These are phyloP conservation scores for Anarsia innoxiella DNA, from an alignment of 2,888 invertebrate genomes.

Conservation along the genomic window DNA sequence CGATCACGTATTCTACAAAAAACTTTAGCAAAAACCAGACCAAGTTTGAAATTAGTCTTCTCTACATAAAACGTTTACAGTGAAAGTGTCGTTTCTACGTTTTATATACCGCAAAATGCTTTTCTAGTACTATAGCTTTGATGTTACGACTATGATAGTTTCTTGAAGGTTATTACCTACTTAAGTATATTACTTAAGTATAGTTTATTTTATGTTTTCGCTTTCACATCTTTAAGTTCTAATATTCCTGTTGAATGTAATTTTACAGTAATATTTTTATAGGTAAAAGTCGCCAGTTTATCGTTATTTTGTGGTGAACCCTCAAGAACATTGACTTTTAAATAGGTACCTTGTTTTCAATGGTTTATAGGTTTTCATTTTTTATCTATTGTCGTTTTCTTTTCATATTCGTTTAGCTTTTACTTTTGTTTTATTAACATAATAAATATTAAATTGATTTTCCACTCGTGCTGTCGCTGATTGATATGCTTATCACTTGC, in stretches of 20 bases:
- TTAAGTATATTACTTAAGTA: conserved; percentile 23
- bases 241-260: conserved; percentile 12
- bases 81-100: conserved; percentile 15
- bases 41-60: background rate
- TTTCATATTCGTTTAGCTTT: too few species aligned
- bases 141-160: too few species aligned
- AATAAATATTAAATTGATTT: too few species aligned
- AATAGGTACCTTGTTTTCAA: too few species aligned
- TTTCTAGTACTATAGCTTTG: conserved; percentile 28
- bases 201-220: too few species aligned
- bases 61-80: conserved; percentile 10
- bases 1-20: conserved; percentile 9
- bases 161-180: conserved; percentile 25
- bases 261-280: conserved; percentile 7
- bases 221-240: conserved; percentile 29
- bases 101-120: conserved; percentile 34
- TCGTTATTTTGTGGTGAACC: conserved; percentile 5
- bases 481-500: too few species aligned
- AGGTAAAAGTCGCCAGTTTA: background rate
- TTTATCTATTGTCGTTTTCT: too few species aligned
- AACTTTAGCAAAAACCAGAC: conserved; percentile 1
- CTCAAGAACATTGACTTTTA: too few species aligned
- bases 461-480: too few species aligned
- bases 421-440: too few species aligned
- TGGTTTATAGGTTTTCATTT: too few species aligned